Base-by-base conservation (phyloP, 2,113 vertebrate species). In the Elgaria multicarinata region DNA sequence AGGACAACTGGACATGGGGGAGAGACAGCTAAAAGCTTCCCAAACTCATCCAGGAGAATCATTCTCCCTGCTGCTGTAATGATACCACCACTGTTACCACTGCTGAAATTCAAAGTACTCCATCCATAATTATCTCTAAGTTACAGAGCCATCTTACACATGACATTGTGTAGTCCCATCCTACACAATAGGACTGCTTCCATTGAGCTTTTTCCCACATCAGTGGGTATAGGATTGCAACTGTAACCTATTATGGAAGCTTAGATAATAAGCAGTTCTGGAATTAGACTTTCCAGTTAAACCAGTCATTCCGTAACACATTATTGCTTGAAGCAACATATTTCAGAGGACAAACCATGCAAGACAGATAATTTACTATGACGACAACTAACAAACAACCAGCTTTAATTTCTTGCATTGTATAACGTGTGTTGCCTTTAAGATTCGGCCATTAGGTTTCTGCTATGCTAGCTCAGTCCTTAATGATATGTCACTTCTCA, bases 371-470 rank as follows among this genome's bases (percentile, higher is more conserved):
- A 78, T 50, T 50, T 24, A 78, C 33, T 78, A 42, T 50, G 42
- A 50, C 67, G 75, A 66, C 7, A 64, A 31, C 69, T 87, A 76
- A 36, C 81, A 76, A 46, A 89, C 71, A 75, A 75, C 55, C 26
- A 26, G 74, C 33, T 20, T 83, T 42, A 71, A 36, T 88, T 88
- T n/a, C 31, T 74, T 83, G 36, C 69, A 83, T 88, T 83, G 71
- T 74, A 24, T 74, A 44, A 75, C 36, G 33, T 46, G 39, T 74
- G 79, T 82, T 26, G n/a, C 26, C 58, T 75, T 62, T 69, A 83
- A 33, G 31, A 83, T 74, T 31, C 14, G 33, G 36, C 50, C 12
- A 8, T 58, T 42, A 83, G 58, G 28, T 42, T 33, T 85, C 20
- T 75, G 24, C 33, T 20, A 58, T 39, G 36, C 12, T 75, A 22